Evolutionary conservation across 2,888 invertebrate genomes (phyloP).

Genomic region (Meloe dianella): DNA sequence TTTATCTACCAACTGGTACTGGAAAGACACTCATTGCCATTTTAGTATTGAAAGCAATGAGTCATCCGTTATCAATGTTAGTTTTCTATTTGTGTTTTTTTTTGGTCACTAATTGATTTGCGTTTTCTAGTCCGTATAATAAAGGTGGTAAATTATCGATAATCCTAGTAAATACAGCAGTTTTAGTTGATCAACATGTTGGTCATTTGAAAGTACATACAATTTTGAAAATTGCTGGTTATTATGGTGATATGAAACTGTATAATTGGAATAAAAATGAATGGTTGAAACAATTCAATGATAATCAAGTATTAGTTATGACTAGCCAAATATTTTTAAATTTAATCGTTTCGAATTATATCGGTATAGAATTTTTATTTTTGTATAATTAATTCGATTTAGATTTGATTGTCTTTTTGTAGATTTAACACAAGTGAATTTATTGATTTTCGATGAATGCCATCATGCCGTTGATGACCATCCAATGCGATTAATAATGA

Average conservation of each 20-base stretch:
- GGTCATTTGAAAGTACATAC: conserved; percentile 67
- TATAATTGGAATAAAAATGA: conserved; percentile 73
- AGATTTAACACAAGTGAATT: conserved; percentile 69
- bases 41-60: conserved; percentile 61
- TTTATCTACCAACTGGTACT: conserved; percentile 90
- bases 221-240: conserved; percentile 70
- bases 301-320: conserved; percentile 77
- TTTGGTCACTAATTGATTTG: conserved; percentile 7
- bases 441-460: conserved; percentile 94
- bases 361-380: conserved; percentile 51
- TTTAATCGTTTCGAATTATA: conserved; percentile 68
- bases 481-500: conserved; percentile 81
- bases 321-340: conserved; percentile 83
- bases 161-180: conserved; percentile 82
- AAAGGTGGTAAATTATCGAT: conserved; percentile 78
- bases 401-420: conserved; percentile 15
- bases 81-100: no score
- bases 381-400: not conserved
- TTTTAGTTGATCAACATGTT: conserved; percentile 81
- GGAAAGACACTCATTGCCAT: conserved; percentile 95
- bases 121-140: conserved; percentile 57
- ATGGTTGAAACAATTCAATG: conserved; percentile 71
- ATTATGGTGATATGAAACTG: conserved; percentile 75
- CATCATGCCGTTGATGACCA: conserved; percentile 85
- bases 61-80: conserved; percentile 55